Evolutionary conservation across 2,113 vertebrate genomes (phyloP).

Genomic region (Scalopus aquaticus): DNA sequence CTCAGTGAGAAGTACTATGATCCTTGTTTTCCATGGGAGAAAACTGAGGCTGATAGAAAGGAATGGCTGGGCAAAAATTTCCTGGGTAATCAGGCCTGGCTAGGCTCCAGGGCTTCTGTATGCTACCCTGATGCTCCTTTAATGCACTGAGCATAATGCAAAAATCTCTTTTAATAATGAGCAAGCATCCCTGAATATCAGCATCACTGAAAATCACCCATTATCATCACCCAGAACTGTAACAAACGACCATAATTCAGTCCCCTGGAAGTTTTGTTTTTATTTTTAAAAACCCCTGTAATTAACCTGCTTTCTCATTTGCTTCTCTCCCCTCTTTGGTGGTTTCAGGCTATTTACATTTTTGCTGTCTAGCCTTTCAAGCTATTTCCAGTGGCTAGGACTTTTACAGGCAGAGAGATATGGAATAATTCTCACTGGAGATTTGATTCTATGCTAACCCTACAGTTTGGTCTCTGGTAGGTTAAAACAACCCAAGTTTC

Average conservation of each 20-base stretch:
- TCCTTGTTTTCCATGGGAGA: constrained; percentile 13
- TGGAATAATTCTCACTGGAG: background rate
- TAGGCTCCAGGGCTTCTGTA: background rate
- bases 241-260: background rate
- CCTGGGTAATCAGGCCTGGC: background rate
- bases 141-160: background rate
- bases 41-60: constrained; percentile 27
- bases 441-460: background rate
- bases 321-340: background rate
- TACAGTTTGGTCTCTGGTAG: background rate
- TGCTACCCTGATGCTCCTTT: background rate
- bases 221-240: background rate
- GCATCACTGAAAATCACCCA: background rate
- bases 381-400: background rate
- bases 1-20: background rate
- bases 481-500: constrained; percentile 1
- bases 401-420: background rate
- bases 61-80: background rate
- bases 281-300: background rate
- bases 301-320: background rate
- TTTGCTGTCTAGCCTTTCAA: background rate
- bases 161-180: background rate
- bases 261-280: background rate
- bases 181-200: background rate
- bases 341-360: background rate